phyloP scores from a whole-genome alignment of 2,797 vertebrate species.

The Channallabes apus region DNA sequence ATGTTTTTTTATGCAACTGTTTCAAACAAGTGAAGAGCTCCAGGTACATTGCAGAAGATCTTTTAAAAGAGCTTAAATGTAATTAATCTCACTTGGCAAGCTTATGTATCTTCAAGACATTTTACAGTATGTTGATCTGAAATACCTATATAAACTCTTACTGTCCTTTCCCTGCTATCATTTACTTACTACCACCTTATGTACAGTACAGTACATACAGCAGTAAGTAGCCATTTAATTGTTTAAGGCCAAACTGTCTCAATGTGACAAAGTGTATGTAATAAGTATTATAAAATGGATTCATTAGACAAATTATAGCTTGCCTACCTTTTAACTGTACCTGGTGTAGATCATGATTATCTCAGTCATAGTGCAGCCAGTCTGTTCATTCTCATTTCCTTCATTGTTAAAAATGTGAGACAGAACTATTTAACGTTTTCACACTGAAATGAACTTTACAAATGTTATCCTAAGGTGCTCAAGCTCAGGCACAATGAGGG shows the following conservation, averaged over 20 bases:
- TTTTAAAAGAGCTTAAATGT: background rate
- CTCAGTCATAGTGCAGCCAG: background rate
- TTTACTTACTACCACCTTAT: background rate
- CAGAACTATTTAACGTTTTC: background rate
- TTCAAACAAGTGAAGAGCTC: no score
- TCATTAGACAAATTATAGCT: slow-evolving; percentile 12
- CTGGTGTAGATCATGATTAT: background rate
- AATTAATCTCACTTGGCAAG: background rate
- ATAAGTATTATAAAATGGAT: background rate
- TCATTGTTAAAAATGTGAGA: background rate
- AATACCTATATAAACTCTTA: background rate
- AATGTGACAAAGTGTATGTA: background rate
- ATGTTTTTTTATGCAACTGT: no score
- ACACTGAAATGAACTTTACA: background rate
- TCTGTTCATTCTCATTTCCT: background rate
- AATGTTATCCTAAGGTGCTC: background rate
- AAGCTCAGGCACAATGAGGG: background rate
- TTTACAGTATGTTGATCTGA: background rate
- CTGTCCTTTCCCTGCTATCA: background rate
- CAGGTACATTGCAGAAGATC: no score
- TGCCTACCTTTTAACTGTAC: background rate
- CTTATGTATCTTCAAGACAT: background rate
- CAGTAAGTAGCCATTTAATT: background rate
- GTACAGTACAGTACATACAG: background rate
- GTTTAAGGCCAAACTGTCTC: background rate